Conservation (phyloP, 2,797 vertebrate species). For the Tinamus major region DNA sequence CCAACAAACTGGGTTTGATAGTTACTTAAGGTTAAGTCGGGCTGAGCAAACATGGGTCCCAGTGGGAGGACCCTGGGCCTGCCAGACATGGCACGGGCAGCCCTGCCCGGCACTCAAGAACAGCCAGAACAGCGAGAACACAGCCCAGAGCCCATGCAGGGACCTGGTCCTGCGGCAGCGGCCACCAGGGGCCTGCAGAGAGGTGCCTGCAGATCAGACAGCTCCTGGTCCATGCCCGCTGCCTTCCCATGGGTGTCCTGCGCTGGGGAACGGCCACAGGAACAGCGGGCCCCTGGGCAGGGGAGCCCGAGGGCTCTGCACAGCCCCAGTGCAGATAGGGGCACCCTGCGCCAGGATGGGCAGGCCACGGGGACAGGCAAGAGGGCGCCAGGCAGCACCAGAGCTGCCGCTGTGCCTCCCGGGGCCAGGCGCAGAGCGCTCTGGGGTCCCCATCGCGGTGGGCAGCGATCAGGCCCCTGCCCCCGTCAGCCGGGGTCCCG, state of each 20-base stretch:
- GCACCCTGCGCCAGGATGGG: neutral
- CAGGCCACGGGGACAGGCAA: accelerated
- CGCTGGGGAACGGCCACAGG: neutral
- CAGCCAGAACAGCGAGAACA: accelerated
- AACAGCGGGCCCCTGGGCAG: accelerated
- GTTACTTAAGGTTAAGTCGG: neutral
- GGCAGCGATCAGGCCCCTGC: neutral
- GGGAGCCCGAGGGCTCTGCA: neutral
- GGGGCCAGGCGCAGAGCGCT: neutral
- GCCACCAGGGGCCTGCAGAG: no score
- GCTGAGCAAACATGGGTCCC: accelerated
- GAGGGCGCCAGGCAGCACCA: neutral
- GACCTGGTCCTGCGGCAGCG: neutral
- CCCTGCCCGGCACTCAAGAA: neutral
- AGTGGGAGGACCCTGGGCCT: neutral
- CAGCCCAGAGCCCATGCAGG: neutral
- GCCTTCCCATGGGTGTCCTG: neutral
- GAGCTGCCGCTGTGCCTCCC: neutral
- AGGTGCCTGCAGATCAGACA: no score
- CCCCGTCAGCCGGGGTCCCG: accelerated
- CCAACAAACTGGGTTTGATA: neutral
- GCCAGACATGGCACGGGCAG: neutral
- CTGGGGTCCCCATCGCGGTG: no score
- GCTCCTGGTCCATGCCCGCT: no score
- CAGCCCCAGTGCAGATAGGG: neutral